Percentiles rank a stretch among this genome's conserved stretches.
Conservation (phyloP, 2,888 invertebrate species). For the Aelia acuminata region DNA sequence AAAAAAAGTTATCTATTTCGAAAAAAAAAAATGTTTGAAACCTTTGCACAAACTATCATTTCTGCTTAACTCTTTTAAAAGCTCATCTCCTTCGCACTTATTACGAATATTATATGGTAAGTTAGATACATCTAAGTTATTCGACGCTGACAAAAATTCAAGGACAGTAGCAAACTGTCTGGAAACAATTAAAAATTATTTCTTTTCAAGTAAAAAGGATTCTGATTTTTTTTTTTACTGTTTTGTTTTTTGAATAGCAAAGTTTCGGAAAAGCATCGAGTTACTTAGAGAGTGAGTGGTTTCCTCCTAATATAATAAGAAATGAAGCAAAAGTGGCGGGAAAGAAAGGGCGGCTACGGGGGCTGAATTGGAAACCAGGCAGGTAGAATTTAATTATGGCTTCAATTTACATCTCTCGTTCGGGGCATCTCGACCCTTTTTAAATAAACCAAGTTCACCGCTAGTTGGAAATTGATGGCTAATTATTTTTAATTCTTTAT, state of each 20-base stretch:
- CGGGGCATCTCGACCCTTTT: background rate
- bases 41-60: no score
- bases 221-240: background rate
- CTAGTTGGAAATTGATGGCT: background rate
- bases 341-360: constrained; percentile 25
- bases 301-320: constrained; percentile 9
- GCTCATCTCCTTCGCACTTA: no score
- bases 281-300: constrained; percentile 22
- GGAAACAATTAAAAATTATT: background rate
- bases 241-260: background rate
- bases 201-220: background rate
- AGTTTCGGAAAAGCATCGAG: background rate
- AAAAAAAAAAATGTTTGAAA: no score
- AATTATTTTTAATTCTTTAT: background rate
- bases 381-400: constrained; percentile 47
- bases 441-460: background rate
- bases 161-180: no score
- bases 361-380: constrained; percentile 35
- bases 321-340: constrained; percentile 33
- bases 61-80: no score
- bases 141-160: no score
- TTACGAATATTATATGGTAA: no score
- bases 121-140: no score
- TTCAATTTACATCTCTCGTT: constrained; percentile 18
- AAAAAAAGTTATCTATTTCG: no score